Base-by-base conservation (phyloP, 2,888 invertebrate genomes). In the Limnephilus auricula region DNA sequence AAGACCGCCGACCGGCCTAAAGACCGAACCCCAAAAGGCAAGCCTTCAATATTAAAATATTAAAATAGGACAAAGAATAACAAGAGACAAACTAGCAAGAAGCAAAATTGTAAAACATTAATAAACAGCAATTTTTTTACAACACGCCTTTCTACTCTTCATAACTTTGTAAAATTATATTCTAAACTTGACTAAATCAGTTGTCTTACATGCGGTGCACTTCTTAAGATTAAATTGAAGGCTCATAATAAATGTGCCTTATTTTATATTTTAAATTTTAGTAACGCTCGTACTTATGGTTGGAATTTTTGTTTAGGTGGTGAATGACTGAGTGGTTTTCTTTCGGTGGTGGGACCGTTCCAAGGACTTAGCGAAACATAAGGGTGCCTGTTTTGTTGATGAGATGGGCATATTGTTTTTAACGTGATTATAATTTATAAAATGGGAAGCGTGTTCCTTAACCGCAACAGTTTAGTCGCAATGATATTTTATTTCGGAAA, bases 351-450 rank as follows among this genome's bases (percentile, higher is more conserved):
- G 5, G 30, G 85, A 30, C 85, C n/a, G 30, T 25, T 85, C n/a
- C 34, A 85, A 85, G 13, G 37, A 85, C n/a, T 37, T 85, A 85
- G 30, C 37, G 85, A 40, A 85, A 85, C 82, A 82, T 82, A 82
- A 82, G 82, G 82, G 82, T 25, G 82, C 85, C 37, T 85, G 85
- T 85, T 85, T 85, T 85, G 37, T 82, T 85, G 37, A 85, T 85
- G 85, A 85, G 85, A 85, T 85, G 40, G 85, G 85, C 37, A 40
- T 85, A 85, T 85, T 85, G 85, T 85, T 85, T 85, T 85, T 85
- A 85, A 85, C 45, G 85, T 85, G 40, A 85, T 85, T 85, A 40
- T 85, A 85, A 85, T 85, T 85, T 85, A 85, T 85, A 85, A 85
- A 85, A 85, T n/a, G 85, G 45, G 65, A 40, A 85, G 34, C 40